Evolutionary conservation across 2,888 invertebrate species (phyloP).

Genomic region (Trissonchulus sp.): DNA sequence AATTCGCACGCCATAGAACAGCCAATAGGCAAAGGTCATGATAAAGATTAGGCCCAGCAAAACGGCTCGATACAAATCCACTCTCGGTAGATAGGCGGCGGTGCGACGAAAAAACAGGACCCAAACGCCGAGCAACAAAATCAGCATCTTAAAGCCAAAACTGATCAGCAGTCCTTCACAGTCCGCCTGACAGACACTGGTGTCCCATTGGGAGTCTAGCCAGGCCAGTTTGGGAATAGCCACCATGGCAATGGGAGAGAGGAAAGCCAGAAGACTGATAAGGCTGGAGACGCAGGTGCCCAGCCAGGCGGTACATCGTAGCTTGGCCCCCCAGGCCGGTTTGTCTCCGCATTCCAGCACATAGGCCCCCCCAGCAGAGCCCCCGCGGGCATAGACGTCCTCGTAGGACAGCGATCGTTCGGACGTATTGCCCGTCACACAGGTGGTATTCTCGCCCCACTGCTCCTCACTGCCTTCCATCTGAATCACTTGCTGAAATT

Average conservation of each 20-base stretch:
- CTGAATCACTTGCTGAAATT: conserved; percentile 15
- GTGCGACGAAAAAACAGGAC: conserved; percentile 79
- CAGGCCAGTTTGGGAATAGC: conserved; percentile 72
- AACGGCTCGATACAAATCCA: conserved; percentile 80
- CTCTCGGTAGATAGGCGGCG: conserved; percentile 78
- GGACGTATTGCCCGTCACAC: conserved; percentile 89
- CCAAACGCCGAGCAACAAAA: conserved; percentile 83
- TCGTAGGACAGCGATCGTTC: conserved; percentile 90
- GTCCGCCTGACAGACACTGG: conserved; percentile 68
- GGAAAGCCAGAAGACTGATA: conserved; percentile 41
- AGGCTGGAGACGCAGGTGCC: neutral
- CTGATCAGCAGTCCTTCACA: conserved; percentile 88
- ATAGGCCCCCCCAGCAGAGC: too few relatives aligned
- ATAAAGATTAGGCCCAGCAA: conserved; percentile 80
- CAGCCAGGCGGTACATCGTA: neutral
- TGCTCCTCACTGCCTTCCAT: conserved; percentile 73
- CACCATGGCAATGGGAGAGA: conserved; percentile 90
- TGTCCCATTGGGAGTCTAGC: conserved; percentile 49
- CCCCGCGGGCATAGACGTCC: conserved; percentile 58
- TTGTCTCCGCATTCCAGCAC: neutral
- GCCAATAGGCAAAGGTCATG: conserved; percentile 92
- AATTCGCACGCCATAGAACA: conserved; percentile 87
- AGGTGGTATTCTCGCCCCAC: conserved; percentile 98
- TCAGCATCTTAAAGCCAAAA: conserved; percentile 78
- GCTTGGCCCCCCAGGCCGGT: too few relatives aligned